A percentile compares a stretch with the other conserved stretches of the same genome.
Evolutionary conservation across 2,888 invertebrate genomes (phyloP).

Genomic region (Lasius fuliginosus): DNA sequence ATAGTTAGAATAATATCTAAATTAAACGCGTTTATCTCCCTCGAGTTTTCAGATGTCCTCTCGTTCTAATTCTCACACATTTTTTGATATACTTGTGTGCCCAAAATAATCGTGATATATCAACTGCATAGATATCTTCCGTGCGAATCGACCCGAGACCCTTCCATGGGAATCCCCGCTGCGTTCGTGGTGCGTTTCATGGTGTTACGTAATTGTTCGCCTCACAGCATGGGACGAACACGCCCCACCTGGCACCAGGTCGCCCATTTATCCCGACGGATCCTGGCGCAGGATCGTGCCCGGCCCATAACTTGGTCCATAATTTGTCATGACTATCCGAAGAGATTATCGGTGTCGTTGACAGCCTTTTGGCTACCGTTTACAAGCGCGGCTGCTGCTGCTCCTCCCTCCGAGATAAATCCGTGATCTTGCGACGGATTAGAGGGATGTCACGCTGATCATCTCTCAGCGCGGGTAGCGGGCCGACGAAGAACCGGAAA

Average conservation of each 20-base stretch:
- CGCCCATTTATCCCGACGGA: constrained; percentile 76
- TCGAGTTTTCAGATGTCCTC: not conserved
- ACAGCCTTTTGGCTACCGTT: constrained; percentile 81
- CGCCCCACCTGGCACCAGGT: constrained; percentile 82
- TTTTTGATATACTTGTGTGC: not conserved
- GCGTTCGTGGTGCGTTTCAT: constrained; percentile 69
- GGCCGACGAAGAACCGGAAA: not conserved
- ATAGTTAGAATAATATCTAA: not conserved
- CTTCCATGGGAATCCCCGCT: constrained; percentile 59
- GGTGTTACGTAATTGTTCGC: constrained; percentile 83
- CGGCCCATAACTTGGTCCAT: constrained; percentile 72
- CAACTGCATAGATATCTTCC: not conserved
- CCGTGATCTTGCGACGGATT: constrained; percentile 36
- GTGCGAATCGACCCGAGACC: constrained; percentile 1
- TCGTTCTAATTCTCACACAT: not conserved
- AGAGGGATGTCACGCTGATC: constrained; percentile 29
- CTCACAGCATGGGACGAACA: constrained; percentile 78
- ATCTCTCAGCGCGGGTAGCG: constrained; percentile 9
- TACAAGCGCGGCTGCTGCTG: constrained; percentile 56
- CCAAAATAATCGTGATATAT: constrained; percentile 1
- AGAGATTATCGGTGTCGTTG: constrained; percentile 84
- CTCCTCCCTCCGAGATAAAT: constrained; percentile 47
- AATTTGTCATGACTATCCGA: constrained; percentile 85
- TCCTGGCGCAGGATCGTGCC: constrained; percentile 59
- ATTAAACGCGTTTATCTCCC: not conserved